Conservation (phyloP, 1,140 invertebrate species). For the Saxidomus purpurata region DNA sequence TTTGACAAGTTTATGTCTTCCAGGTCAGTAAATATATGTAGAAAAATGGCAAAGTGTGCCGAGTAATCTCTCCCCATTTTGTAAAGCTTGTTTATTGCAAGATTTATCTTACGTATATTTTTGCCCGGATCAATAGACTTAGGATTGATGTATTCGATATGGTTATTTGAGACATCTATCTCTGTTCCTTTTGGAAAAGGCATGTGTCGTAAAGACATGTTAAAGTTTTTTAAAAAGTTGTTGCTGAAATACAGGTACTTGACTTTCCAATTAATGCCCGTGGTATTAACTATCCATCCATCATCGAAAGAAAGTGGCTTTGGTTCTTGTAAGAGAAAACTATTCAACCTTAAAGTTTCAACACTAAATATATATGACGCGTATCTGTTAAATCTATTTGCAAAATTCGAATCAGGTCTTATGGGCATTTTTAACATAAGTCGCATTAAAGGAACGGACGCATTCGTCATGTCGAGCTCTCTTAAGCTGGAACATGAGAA, state of each 20-base stretch:
- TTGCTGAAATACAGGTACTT: not conserved
- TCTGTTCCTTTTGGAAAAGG: not conserved
- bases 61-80: not conserved
- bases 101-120: not conserved
- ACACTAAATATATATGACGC: not conserved
- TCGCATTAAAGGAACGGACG: not conserved
- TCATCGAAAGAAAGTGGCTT: not conserved
- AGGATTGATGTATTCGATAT: not conserved
- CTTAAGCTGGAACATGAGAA: not conserved
- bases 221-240: not conserved
- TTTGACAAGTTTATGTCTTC: not conserved
- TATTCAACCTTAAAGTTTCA: not conserved
- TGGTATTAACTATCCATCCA: not conserved
- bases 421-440: not conserved
- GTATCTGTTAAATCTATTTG: not conserved
- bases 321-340: not conserved
- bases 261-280: not conserved
- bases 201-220: not conserved
- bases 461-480: not conserved
- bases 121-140: not conserved
- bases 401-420: not conserved
- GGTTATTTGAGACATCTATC: not conserved
- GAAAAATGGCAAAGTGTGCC: not conserved
- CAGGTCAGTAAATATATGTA: not conserved
- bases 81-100: not conserved